A percentile compares a stretch with the other conserved stretches of the same genome.
Conservation (phyloP, 2,888 invertebrate species). For the Lasioglossum marginatum region DNA sequence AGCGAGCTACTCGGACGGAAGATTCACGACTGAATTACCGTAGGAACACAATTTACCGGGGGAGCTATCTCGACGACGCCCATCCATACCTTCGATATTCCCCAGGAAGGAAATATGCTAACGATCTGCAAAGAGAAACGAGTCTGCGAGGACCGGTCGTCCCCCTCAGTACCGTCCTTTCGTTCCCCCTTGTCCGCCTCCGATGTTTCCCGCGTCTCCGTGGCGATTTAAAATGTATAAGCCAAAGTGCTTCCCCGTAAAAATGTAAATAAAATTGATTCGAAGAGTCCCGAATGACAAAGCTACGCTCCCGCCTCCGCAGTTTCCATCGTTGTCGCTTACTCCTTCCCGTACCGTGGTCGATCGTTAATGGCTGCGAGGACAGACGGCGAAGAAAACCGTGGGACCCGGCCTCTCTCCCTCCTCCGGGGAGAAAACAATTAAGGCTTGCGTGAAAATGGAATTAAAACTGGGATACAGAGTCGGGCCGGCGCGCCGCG, state of each 20-base stretch:
- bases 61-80: conserved; percentile 56
- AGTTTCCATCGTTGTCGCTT: not conserved
- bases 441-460: conserved; percentile 50
- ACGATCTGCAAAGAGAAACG: conserved; percentile 66
- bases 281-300: conserved; percentile 1
- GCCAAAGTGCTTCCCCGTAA: conserved; percentile 29
- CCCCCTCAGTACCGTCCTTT: not conserved
- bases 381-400: conserved; percentile 3
- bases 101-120: conserved; percentile 65
- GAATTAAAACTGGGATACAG: conserved; percentile 52
- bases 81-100: conserved; percentile 61
- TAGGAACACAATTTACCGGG: conserved; percentile 69
- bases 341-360: not conserved
- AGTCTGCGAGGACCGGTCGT: not conserved
- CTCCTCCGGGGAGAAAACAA: conserved; percentile 29
- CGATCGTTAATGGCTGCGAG: conserved; percentile 11
- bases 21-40: conserved; percentile 71
- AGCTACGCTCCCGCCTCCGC: not conserved
- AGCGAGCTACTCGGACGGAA: conserved; percentile 62
- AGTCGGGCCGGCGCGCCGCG: not conserved
- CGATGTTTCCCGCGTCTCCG: not conserved
- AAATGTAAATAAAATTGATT: conserved; percentile 57
- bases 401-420: not conserved
- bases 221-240: conserved; percentile 34
- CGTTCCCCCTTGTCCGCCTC: not conserved